Conservation (phyloP, 2,888 invertebrate species). For the Tenodera sinensis region DNA sequence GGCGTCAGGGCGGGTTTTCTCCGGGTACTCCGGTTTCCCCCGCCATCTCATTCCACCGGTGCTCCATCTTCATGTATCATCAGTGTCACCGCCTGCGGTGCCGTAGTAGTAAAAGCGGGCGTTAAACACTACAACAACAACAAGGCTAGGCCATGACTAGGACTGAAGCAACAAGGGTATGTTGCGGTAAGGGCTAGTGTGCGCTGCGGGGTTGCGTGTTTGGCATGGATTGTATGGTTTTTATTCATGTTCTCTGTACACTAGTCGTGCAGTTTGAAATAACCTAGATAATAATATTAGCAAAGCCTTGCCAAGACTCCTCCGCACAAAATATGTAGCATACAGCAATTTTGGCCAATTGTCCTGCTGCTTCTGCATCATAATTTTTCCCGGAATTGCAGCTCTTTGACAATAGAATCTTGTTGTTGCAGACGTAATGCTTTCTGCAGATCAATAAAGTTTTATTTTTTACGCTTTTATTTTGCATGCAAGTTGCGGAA, state of each 20-base stretch:
- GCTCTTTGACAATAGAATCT: not conserved
- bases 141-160: not conserved
- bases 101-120: too few species aligned
- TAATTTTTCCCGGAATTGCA: not conserved
- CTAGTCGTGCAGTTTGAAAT: not conserved
- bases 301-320: not conserved
- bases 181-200: not conserved
- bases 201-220: not conserved
- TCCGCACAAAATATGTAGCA: not conserved
- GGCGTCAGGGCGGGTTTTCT: too few species aligned
- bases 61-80: too few species aligned
- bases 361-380: not conserved
- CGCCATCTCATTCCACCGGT: too few species aligned
- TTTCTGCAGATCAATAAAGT: too few species aligned
- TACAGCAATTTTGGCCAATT: not conserved
- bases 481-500: too few species aligned
- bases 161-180: not conserved
- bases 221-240: not conserved
- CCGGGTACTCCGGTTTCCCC: too few species aligned
- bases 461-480: too few species aligned
- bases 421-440: too few species aligned
- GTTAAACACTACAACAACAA: too few species aligned
- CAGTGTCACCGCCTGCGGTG: too few species aligned
- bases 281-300: not conserved
- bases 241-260: not conserved